phyloP scores from a whole-genome alignment of 1,140 invertebrate species.

The Babylonia areolata region DNA sequence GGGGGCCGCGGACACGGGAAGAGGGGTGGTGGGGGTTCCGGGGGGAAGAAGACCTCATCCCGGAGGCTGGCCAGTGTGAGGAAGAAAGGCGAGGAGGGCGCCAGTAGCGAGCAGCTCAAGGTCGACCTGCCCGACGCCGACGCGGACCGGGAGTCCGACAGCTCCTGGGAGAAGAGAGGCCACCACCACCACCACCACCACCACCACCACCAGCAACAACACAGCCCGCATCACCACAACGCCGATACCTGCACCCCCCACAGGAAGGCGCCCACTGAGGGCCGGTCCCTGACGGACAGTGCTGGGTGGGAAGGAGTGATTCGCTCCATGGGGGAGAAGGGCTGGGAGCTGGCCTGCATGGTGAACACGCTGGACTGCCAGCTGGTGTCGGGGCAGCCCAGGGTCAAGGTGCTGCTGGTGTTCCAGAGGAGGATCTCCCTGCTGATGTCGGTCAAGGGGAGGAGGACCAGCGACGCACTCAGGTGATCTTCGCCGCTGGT shows the following conservation, averaged over 20 bases:
- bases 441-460: neutral
- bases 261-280: neutral
- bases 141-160: neutral
- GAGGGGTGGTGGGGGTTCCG: neutral
- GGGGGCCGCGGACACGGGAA: neutral
- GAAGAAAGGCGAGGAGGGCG: neutral
- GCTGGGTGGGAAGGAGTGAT: slow-evolving; percentile 26
- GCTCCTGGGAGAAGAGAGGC: neutral
- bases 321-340: slow-evolving; percentile 35
- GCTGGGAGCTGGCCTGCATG: slow-evolving; percentile 33
- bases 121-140: neutral
- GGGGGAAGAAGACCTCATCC: neutral
- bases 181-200: too few relatives aligned
- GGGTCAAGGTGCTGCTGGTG: slow-evolving; percentile 27
- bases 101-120: neutral
- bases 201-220: too few relatives aligned
- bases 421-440: slow-evolving; percentile 30
- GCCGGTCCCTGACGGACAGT: neutral
- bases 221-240: neutral
- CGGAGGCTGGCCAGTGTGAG: neutral
- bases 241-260: neutral
- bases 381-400: neutral
- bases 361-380: slow-evolving; percentile 29
- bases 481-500: too few relatives aligned
- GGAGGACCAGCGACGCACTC: slow-evolving; percentile 24